Base-by-base conservation (phyloP, 1,140 invertebrate species). In the Drosophila nikananu region DNA sequence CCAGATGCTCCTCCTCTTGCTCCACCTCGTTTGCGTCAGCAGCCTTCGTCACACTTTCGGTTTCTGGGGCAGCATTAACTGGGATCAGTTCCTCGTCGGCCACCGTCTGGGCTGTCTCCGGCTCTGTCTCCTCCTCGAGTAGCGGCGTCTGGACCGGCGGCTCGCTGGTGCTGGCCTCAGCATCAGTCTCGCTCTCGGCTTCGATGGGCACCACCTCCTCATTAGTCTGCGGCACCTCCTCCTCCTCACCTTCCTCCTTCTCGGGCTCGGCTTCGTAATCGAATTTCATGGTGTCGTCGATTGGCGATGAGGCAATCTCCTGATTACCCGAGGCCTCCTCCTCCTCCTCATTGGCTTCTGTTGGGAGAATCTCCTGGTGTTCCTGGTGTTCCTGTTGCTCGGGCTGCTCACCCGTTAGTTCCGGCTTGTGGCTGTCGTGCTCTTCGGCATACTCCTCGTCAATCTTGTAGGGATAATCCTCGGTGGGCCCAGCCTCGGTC, bases 381-480 rank as follows among this genome's bases (percentile, higher is more conserved):
- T 54, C 30, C 81, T 12, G 44, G 17, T 44, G 7, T 2, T 55
- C 32, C 81, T 12, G 66, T 72, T 13, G 57, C 12, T 57, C 54
- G 21, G 54, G 54, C 21, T 57, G 54, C 21, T 57, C 54, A 25
- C 54, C 54, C 1, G 44, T 55, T 23, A 41, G 49, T 17, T 84
- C 81, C 5, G 73, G 86, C 27, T 79, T 79, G 12, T 57, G 54
- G 32, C 6, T 54, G 25, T 91, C 83, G 51, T 83, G 80, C 59
- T 91, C 90, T 39, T 91, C 84, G 3, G 64, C 46, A 13, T 92
- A 92, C 42, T 92, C 91, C 59, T 92, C 87, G 15, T 92, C 91
- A 13, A 92, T 87, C 66, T 92, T 92, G 70, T 92, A 92, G 17
- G 91, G 91, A 81, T 92, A 92, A 39, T 92, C 91, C 44, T 92